Percentiles rank a stretch among this genome's conserved stretches.
These are phyloP conservation scores for Trachelipus rathkii DNA, from an alignment of 1,140 invertebrate genomes.

Conservation along the genomic window DNA sequence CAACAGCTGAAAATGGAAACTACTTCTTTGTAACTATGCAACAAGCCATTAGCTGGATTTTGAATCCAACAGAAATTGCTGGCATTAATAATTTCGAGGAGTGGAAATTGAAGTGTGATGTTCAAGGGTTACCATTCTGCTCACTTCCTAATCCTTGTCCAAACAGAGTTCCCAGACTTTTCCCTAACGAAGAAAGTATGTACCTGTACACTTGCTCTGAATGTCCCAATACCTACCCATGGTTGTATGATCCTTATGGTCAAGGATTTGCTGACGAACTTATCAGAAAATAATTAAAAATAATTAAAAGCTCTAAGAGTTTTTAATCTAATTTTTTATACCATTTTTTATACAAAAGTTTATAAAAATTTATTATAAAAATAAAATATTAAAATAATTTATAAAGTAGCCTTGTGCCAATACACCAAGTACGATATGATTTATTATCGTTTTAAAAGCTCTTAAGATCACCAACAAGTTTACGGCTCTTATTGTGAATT, in stretches of 20 bases:
- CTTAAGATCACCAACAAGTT: not conserved
- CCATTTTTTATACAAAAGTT: not conserved
- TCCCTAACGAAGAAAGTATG: slow-evolving; percentile 70
- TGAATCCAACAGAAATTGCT: slow-evolving; percentile 50
- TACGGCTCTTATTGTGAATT: not conserved
- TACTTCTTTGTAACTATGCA: slow-evolving; percentile 62
- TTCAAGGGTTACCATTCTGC: slow-evolving; percentile 44
- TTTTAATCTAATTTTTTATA: not conserved
- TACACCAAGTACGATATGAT: not conserved
- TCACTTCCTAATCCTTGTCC: slow-evolving; percentile 46
- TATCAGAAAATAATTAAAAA: not conserved
- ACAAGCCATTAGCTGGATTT: slow-evolving; percentile 52
- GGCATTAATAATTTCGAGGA: slow-evolving; percentile 51
- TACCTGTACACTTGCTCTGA: slow-evolving; percentile 91
- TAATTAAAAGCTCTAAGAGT: not conserved
- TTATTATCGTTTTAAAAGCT: not conserved
- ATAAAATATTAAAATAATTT: not conserved
- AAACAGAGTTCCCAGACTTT: slow-evolving; percentile 40
- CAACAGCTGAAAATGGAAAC: slow-evolving; percentile 48
- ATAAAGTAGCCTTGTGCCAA: not conserved
- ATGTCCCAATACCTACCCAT: slow-evolving; percentile 91
- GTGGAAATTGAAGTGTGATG: slow-evolving; percentile 49
- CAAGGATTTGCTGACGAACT: slow-evolving; percentile 58
- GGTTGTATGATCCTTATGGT: slow-evolving; percentile 88
- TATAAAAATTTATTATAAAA: not conserved